A percentile compares a stretch with the other conserved stretches of the same genome.
Conservation (phyloP, 2,888 invertebrate species). For the Plagodis dolabraria region DNA sequence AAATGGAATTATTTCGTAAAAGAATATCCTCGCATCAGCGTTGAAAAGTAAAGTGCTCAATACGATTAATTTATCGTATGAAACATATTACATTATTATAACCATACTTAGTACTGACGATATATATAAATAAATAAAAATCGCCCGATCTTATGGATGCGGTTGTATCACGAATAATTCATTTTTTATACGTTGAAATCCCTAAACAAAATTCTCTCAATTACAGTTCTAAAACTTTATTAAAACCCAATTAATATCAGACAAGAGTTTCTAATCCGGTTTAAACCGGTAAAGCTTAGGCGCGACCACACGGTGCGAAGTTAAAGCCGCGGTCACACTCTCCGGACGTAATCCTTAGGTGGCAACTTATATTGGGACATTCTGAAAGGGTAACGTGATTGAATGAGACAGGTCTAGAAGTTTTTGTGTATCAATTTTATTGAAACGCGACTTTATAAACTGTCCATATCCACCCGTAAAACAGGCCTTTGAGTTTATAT, state of each 20-base stretch:
- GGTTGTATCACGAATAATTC: background rate
- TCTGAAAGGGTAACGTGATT: slow-evolving; percentile 15
- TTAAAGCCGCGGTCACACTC: slow-evolving; percentile 37
- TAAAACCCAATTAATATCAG: slow-evolving; percentile 41
- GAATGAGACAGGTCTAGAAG: background rate
- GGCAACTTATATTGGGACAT: slow-evolving; percentile 22
- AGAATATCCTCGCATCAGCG: no score
- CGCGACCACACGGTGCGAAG: slow-evolving; percentile 31
- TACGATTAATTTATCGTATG: no score
- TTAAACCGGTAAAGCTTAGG: slow-evolving; percentile 34
- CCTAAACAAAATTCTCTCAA: slow-evolving; percentile 16
- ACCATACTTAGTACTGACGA: no score
- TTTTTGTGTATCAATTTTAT: background rate
- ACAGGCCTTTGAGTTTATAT: no score
- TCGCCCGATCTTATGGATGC: no score
- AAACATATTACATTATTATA: no score
- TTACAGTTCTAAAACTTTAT: slow-evolving; percentile 28
- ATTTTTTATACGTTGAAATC: background rate
- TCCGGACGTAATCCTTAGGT: slow-evolving; percentile 21
- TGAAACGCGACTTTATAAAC: no score
- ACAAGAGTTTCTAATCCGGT: slow-evolving; percentile 37
- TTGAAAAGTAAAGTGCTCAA: no score
- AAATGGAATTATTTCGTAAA: no score
- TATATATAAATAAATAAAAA: no score
- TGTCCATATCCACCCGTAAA: no score